Evolutionary conservation across 2,888 invertebrate genomes (phyloP).

Genomic region (Tipula lateralis): DNA sequence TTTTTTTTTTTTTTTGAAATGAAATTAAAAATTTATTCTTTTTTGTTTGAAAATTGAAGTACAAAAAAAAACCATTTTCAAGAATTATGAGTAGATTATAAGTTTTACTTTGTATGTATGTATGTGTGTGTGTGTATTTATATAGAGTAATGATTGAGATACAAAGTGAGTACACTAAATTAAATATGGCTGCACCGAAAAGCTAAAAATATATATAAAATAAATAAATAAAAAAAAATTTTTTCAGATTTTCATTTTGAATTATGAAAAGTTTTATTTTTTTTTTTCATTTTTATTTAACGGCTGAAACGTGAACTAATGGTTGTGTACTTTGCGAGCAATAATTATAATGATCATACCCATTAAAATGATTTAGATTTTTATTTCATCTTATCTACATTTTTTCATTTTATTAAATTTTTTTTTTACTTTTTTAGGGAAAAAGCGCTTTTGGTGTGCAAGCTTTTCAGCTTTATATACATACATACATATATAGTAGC

Average conservation of each 20-base stretch:
- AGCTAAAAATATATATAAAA: neutral
- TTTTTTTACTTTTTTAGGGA: neutral
- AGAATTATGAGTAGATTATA: conserved; percentile 19
- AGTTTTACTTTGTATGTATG: neutral
- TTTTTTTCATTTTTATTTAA: conserved; percentile 26
- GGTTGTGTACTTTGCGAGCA: conserved; percentile 30
- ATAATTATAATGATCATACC: conserved; percentile 31
- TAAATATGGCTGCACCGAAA: neutral
- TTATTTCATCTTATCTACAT: conserved; percentile 33
- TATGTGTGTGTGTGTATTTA: neutral
- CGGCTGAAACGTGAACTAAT: conserved; percentile 28
- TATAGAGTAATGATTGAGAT: neutral
- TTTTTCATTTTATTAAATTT: neutral
- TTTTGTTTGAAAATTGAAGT: conserved; percentile 7
- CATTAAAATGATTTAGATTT: conserved; percentile 31
- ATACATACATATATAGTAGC: too few relatives aligned
- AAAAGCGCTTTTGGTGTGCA: neutral
- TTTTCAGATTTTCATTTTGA: neutral
- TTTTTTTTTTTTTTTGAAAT: neutral
- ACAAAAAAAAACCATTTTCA: neutral
- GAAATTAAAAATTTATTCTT: conserved; percentile 19
- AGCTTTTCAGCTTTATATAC: neutral
- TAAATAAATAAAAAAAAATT: neutral
- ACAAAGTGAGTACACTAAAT: neutral
- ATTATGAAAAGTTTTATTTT: neutral